Evolutionary conservation across 2,113 vertebrate species (phyloP).

Genomic region (Ariopsis seemanni): DNA sequence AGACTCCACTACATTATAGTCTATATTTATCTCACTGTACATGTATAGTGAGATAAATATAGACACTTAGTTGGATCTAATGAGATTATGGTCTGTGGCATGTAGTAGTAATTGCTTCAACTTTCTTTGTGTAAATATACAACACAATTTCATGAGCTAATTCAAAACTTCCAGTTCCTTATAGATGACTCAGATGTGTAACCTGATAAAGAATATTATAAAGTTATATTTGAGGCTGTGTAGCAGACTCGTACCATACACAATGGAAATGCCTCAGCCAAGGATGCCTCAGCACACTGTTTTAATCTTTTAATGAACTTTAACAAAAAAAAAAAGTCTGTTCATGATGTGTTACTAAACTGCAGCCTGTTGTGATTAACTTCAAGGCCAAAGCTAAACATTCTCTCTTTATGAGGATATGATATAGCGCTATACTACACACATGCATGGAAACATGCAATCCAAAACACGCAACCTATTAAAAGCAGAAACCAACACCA

Average conservation of each 20-base stretch:
- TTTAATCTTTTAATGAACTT: background rate
- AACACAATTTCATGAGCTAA: background rate
- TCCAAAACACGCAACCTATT: background rate
- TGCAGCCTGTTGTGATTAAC: background rate
- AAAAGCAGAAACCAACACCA: background rate
- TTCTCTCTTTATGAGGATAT: background rate
- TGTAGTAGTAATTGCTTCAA: background rate
- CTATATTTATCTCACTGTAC: background rate
- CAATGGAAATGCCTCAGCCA: background rate
- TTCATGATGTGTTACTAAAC: background rate
- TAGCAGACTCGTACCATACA: background rate
- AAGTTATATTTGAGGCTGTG: background rate
- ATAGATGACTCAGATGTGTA: background rate
- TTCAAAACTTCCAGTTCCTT: background rate
- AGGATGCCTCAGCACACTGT: background rate
- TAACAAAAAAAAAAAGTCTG: background rate
- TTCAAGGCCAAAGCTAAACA: background rate
- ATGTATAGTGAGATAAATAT: background rate
- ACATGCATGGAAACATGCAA: background rate
- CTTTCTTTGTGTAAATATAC: background rate
- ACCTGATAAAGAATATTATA: background rate
- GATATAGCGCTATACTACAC: background rate
- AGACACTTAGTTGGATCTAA: background rate
- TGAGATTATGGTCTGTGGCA: background rate
- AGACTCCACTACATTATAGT: background rate